A percentile compares a stretch with the other conserved stretches of the same genome.
These are phyloP conservation scores for Holcopasites calliopsidis DNA, from an alignment of 1,140 invertebrate genomes.

Conservation along the genomic window DNA sequence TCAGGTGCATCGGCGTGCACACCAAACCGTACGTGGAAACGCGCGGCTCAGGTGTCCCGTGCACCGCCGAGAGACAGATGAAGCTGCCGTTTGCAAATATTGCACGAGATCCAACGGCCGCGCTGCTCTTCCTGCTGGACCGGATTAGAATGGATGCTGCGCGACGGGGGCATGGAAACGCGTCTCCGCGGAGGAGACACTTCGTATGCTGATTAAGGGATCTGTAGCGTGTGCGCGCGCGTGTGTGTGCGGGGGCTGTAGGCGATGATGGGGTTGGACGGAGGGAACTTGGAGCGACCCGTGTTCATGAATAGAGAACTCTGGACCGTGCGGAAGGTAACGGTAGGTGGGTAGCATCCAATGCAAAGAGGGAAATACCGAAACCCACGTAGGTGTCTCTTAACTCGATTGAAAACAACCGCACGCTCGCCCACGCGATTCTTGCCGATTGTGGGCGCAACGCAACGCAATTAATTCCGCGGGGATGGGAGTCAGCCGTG, in stretches of 20 bases:
- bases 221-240: too few species aligned
- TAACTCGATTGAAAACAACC: neutral
- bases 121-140: neutral
- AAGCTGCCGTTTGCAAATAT: constrained; percentile 26
- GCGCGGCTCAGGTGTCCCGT: constrained; percentile 20
- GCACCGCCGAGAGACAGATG: neutral
- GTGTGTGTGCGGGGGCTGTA: too few species aligned
- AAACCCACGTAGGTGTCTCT: neutral
- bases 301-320: too few species aligned
- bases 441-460: neutral
- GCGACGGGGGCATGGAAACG: too few species aligned
- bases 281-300: neutral
- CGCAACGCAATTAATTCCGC: neutral
- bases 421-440: neutral
- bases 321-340: too few species aligned
- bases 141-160: neutral
- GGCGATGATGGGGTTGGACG: neutral
- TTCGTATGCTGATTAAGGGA: neutral
- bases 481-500: neutral
- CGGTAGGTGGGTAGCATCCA: too few species aligned
- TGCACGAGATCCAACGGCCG: constrained; percentile 6
- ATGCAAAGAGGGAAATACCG: too few species aligned
- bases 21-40: neutral
- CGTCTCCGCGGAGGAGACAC: neutral
- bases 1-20: constrained; percentile 25